These are phyloP conservation scores for Archivesica marissinica DNA, from an alignment of 1,140 invertebrate genomes.

Conservation along the genomic window DNA sequence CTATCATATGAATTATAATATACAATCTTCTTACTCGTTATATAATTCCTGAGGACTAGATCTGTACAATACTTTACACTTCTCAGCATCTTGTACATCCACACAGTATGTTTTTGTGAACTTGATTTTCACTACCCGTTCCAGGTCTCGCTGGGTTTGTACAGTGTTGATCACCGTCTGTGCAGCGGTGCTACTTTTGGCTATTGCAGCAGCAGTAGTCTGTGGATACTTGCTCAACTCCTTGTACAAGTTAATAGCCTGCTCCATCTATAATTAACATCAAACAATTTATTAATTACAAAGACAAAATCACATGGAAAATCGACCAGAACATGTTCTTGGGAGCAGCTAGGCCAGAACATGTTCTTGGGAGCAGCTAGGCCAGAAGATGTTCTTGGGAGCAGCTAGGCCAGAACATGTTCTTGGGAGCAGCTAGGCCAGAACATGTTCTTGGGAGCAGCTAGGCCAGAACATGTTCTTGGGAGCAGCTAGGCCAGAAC, in stretches of 20 bases:
- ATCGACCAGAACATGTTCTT: too few species aligned
- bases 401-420: too few species aligned
- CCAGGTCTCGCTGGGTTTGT: slow-evolving; percentile 75
- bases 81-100: slow-evolving; percentile 22
- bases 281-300: too few species aligned
- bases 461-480: too few species aligned
- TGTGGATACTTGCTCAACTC: slow-evolving; percentile 63
- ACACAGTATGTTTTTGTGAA: slow-evolving; percentile 68
- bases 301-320: too few species aligned
- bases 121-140: slow-evolving; percentile 72
- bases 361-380: too few species aligned
- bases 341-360: too few species aligned
- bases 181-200: slow-evolving; percentile 1
- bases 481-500: too few species aligned
- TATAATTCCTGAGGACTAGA: slow-evolving; percentile 44
- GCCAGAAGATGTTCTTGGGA: too few species aligned
- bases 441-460: too few species aligned
- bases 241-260: slow-evolving; percentile 67
- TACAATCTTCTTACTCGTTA: slow-evolving; percentile 58
- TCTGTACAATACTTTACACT: slow-evolving; percentile 43
- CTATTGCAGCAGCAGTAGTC: slow-evolving; percentile 48
- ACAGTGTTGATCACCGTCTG: slow-evolving; percentile 54
- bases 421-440: too few species aligned
- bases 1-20: too few species aligned
- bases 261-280: slow-evolving; percentile 15